These are phyloP conservation scores for Rhyacichthys aspro DNA, from an alignment of 2,797 vertebrate species.

Conservation along the genomic window DNA sequence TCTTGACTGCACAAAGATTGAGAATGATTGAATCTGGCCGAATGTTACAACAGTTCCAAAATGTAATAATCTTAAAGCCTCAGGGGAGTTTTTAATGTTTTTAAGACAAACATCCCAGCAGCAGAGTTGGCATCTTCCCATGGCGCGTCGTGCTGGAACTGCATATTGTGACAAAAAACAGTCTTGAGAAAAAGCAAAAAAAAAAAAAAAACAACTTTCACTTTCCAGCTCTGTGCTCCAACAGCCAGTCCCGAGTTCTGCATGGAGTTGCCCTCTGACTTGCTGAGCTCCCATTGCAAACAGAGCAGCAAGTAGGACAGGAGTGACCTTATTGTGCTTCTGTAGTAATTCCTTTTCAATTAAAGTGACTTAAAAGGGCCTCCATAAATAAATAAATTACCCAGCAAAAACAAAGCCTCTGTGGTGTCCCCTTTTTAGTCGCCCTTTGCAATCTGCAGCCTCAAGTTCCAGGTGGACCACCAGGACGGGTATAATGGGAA, in stretches of 20 bases:
- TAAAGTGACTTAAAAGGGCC: constrained; percentile 68
- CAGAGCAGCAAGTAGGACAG: constrained; percentile 33
- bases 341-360: constrained; percentile 60
- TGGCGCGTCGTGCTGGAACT: constrained; percentile 51
- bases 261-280: constrained; percentile 7
- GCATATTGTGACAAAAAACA: constrained; percentile 59
- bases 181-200: constrained; percentile 36
- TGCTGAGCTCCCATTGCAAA: constrained; percentile 17
- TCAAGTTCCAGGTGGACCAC: constrained; percentile 62
- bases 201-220: constrained; percentile 16
- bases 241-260: constrained; percentile 29
- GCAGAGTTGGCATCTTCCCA: constrained; percentile 36
- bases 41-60: constrained; percentile 17
- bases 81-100: constrained; percentile 40
- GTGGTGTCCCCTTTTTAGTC: constrained; percentile 69
- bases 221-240: constrained; percentile 32
- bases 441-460: constrained; percentile 75
- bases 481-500: constrained; percentile 52
- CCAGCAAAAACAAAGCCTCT: constrained; percentile 68
- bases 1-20: constrained; percentile 6
- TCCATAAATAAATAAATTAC: constrained; percentile 85
- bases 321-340: constrained; percentile 56
- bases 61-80: constrained; percentile 21
- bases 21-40: constrained; percentile 37
- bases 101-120: constrained; percentile 45